Evolutionary conservation across 2,888 invertebrate species (phyloP), one percentile per base, ranked within the genome.

Genomic region (Pseudococcus jackbeardsleyi): DNA sequence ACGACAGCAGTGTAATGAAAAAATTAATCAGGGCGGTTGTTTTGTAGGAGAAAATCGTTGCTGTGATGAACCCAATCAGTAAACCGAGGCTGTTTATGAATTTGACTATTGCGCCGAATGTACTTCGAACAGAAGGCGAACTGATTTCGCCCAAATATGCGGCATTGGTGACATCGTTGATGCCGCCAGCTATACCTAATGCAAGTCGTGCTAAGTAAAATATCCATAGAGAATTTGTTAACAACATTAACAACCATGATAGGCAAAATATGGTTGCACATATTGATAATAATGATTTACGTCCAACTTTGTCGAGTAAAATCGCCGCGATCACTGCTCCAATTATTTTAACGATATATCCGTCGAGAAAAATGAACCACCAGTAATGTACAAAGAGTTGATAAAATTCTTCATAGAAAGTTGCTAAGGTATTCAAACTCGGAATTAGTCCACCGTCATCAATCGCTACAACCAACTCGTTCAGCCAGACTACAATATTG

Each of bases 141-240:
- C 48, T 19, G 17, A 12, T 84, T 84, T 84, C 84, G 12, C 50
- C 19, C 84, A 84, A 19, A 26, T 84, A 84, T 9, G 22, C 42
- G 4, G 54, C 7, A 42, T 17, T 48, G 3, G 48, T 22, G 22
- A 17, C 54, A 26, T 84, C 84, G 84, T 22, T 8, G 11, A 84
- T 3, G 11, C 84, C 84, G 8, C 39, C 3, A 9, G 26, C n/a
- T 17, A 84, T 12, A 26, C 84, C 84, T 15, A 50, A 84, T 17
- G 22, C 17, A 4, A 50, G 8, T 19, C 84, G 17, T 15, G 22
- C 11, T 12, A 26, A 2, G 54, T 7, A 50, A 22, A 84, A 12
- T 39, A 54, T 17, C 50, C 8, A 11, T 46, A 19, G 15, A 1
- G 84, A 84, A 22, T 50, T 84, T 17, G 46, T 3, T 26, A 54